Base-by-base conservation (phyloP, 2,113 vertebrate genomes). In the Myotis brandtii region DNA sequence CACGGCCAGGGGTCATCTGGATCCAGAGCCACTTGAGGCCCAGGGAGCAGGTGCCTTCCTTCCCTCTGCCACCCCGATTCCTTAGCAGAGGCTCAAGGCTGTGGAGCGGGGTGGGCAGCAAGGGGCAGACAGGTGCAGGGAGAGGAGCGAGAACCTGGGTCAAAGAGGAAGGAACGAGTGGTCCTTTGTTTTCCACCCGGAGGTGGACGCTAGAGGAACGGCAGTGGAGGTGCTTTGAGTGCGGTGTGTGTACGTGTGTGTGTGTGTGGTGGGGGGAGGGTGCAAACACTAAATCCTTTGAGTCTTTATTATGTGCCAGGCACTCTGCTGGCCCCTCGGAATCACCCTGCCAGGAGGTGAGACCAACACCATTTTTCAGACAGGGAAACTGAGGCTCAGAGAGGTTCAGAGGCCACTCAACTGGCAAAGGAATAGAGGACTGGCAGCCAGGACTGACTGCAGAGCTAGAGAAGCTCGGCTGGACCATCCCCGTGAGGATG, bases 1-100 rank as follows among this genome's bases (percentile, higher is more conserved):
- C 66, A 17, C 0, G 0, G 54, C 17, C 32, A 40, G 64, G 64
- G 96, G 97, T 96, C 97, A 97, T 97, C 90, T 56, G 43, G 87
- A 89, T 70, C 91, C 3, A 34, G 56, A 67, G 37, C 73, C 59
- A 32, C 30, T 50, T 43, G 83, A 94, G 62, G 62, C 48, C 52
- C 69, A 46, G 62, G 37, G 81, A 56, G 80, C 43, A 18, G 83
- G 62, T 25, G 18, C 80, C 56, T 73, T 21, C 50, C 62, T 30
- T 86, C 30, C 1, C 34, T 9, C 9, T 27, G 40, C 4, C 27
- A 0, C 12, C 23, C 3, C 69, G 9, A 7, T 23, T 73, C 50
- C 34, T 70, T 17, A 34, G 64, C 32, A 32, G 82, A 96, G 77
- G 70, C 69, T 72, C 85, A 56, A 52, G 85, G 85, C 21, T 25